Evolutionary conservation across 2,113 vertebrate genomes (phyloP).

Genomic region (Odocoileus hemionus): DNA sequence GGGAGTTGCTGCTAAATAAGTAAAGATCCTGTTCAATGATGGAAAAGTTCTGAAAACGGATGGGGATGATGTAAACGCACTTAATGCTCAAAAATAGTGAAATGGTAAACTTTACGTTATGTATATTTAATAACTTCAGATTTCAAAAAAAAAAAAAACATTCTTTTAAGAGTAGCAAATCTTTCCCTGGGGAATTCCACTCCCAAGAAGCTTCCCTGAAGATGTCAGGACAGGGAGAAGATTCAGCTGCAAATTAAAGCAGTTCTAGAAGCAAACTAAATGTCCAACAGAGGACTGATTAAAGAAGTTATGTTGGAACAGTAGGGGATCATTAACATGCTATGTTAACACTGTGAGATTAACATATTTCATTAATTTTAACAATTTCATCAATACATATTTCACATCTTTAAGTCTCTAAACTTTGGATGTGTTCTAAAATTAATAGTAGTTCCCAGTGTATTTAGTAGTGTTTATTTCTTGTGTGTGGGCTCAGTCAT

Average conservation of each 20-base stretch:
- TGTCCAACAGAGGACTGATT: not conserved
- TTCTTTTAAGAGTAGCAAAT: not conserved
- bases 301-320: not conserved
- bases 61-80: not conserved
- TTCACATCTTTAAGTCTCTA: conserved; percentile 3
- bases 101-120: not conserved
- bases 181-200: not conserved
- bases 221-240: not conserved
- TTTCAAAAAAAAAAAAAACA: not conserved
- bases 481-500: not conserved
- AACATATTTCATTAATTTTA: conserved; percentile 8
- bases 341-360: not conserved
- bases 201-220: not conserved
- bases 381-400: not conserved
- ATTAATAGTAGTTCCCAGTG: not conserved
- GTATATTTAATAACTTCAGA: not conserved
- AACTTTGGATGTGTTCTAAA: conserved; percentile 5
- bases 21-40: not conserved
- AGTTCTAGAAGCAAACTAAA: not conserved
- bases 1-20: not conserved
- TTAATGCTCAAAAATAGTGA: not conserved
- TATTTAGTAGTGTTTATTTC: not conserved
- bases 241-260: conserved; percentile 12
- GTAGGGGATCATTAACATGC: not conserved
- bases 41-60: not conserved